These are phyloP conservation scores for Sinocyclocheilus maitianheensis DNA, from an alignment of 2,113 vertebrate genomes.

Conservation along the genomic window DNA sequence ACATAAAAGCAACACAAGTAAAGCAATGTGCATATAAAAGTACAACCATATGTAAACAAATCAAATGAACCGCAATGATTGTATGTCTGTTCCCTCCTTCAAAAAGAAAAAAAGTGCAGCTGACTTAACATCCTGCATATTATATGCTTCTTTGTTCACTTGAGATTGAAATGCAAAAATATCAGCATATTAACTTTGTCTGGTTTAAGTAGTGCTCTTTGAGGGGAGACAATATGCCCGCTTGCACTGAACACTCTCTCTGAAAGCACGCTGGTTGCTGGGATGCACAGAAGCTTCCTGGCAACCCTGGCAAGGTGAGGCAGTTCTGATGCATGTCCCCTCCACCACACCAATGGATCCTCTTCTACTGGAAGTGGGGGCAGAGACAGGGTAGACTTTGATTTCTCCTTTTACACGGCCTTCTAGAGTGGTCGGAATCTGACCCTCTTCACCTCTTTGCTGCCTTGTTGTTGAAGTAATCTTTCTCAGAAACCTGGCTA, in stretches of 20 bases:
- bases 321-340: no score
- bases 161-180: no score
- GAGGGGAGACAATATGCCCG: conserved; percentile 37
- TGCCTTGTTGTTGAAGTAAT: background rate
- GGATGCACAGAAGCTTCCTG: conserved; percentile 47
- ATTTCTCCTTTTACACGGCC: background rate
- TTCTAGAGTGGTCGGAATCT: conserved; percentile 1
- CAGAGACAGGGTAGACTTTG: conserved; percentile 6
- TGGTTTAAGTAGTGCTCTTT: conserved; percentile 20
- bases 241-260: conserved; percentile 42
- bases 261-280: conserved; percentile 45
- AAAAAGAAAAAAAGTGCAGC: background rate
- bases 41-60: background rate
- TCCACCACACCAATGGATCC: no score
- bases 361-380: conserved; percentile 17
- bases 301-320: no score
- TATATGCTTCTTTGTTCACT: no score
- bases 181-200: conserved; percentile 31
- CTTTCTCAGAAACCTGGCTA: no score
- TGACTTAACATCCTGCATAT: background rate
- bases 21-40: background rate
- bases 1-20: background rate
- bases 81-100: background rate
- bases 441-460: conserved; percentile 6
- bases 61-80: background rate